Base-by-base conservation (phyloP, 2,113 vertebrate genomes). In the Sylvia atricapilla region DNA sequence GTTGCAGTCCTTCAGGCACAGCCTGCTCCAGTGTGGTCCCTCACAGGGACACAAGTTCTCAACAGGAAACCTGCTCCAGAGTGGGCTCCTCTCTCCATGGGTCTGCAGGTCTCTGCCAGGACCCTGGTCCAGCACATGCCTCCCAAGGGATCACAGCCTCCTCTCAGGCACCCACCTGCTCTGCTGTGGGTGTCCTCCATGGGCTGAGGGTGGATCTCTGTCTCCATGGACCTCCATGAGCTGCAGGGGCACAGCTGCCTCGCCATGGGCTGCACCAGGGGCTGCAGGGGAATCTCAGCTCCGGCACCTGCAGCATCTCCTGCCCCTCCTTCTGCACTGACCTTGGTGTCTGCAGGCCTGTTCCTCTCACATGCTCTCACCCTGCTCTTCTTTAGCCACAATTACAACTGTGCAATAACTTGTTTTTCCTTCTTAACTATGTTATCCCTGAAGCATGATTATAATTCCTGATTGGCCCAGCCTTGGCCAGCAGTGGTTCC, bases 71-170 rank as follows among this genome's bases (percentile, higher is more conserved):
- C 49, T 33, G 58, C 41, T 64, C 41, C 59, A 64, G 1, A 39
- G 1, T 8, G 69, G n/a, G 28, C n/a, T 74, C 15, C 30, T 74
- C 22, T 64, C 18, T 74, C 23, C 15, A 15, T 0, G 0, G n/a
- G 15, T 47, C 28, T n/a, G 19, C 41, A 39, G n/a, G 10, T 3
- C n/a, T 8, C 63, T 67, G 41, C 77, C 63, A 80, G 69, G 49
- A 18, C 55, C 15, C 68, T 74, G n/a, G 28, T 12, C 59, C 69
- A 74, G 59, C 49, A 64, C n/a, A 18, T 47, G 39, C 9, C 11
- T 55, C n/a, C 58, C 58, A 17, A 0, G 0, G 58, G 39, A 7
- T 53, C 81, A 73, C 47, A 46, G 55, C 31, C 53, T 56, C 33
- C 55, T 56, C 55, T n/a, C 31, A 56, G 55, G 13, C 20, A 56